Base-by-base conservation (phyloP, 2,888 invertebrate species). In the Pristionchus fissidentatus region DNA sequence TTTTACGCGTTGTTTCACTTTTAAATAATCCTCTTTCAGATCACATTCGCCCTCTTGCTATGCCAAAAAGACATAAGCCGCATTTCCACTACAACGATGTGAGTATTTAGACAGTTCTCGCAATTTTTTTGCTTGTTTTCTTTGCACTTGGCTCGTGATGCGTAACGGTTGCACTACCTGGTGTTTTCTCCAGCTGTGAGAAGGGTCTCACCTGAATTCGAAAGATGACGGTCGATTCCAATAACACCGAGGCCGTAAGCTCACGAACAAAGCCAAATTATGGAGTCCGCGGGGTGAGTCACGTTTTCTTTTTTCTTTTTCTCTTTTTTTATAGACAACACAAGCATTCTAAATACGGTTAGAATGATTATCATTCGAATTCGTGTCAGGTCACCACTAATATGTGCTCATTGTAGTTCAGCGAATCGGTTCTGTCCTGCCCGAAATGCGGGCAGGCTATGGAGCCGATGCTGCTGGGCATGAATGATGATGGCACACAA, bases 201-300 rank as follows among this genome's bases (percentile, higher is more conserved):
- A 46, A 35, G 81, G 46, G 81, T 46, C 66, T 43, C 46, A 46
- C 60, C 83, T 52, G 73, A 83, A n/a, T 26, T 83, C 41, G 55
- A 52, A 57, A 57, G 83, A 83, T 83, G 83, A 83, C 38, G 73
- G 49, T 43, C 13, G 73, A 66, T 38, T 83, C 83, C 19, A 35
- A 26, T 3, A 81, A 60, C 57, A 55, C n/a, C 60, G 79, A 79
- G 57, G 79, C 79, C 60, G 60, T 79, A n/a, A 79, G 57, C 60
- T 29, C 29, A 70, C 70, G 70, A 41, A 70, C 38, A 70, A 70
- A 70, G 70, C 70, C 70, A 57, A 41, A 15, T 1, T 22, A 26
- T 32, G 8, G 43, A 49, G 7, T n/a, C n/a, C 29, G 1, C 41
- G 22, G 32, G 22, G 43, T 81, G 38, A 62, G 46, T 62, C 62